These are phyloP conservation scores for Heterochromis multidens DNA, from an alignment of 2,113 vertebrate species.

Conservation along the genomic window DNA sequence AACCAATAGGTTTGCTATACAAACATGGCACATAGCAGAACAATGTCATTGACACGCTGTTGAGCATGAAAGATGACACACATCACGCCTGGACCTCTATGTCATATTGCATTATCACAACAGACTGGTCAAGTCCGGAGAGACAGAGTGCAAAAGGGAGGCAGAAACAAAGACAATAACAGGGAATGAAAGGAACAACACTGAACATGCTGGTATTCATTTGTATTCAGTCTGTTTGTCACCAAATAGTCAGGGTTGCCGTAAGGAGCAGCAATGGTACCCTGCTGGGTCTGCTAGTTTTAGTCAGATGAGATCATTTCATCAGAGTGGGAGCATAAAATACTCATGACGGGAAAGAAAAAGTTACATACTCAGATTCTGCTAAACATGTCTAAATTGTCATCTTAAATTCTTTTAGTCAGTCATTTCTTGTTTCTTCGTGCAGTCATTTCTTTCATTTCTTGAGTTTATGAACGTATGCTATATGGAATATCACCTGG, in stretches of 20 bases:
- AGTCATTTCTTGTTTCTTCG: background rate
- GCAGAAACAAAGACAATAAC: constrained; percentile 39
- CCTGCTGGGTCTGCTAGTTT: constrained; percentile 17
- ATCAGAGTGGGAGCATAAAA: background rate
- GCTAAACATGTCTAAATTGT: background rate
- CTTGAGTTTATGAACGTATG: background rate
- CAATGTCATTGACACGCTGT: constrained; percentile 38
- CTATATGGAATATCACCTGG: background rate
- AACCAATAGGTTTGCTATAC: constrained; percentile 22
- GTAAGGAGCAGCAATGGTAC: constrained; percentile 1
- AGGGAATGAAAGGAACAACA: constrained; percentile 54
- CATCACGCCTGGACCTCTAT: constrained; percentile 48
- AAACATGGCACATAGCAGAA: constrained; percentile 31
- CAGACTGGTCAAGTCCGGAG: constrained; percentile 35
- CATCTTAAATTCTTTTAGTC: background rate
- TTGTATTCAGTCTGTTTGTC: constrained; percentile 45
- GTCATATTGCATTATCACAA: constrained; percentile 61
- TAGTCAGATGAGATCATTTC: constrained; percentile 23
- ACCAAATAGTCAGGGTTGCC: constrained; percentile 13
- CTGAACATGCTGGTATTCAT: constrained; percentile 52
- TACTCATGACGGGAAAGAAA: background rate
- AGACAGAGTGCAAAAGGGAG: constrained; percentile 17
- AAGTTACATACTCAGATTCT: background rate
- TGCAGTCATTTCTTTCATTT: background rate
- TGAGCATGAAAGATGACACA: constrained; percentile 63